phyloP scores from a whole-genome alignment of 1,140 invertebrate genomes.

The Sycobia sp. region DNA sequence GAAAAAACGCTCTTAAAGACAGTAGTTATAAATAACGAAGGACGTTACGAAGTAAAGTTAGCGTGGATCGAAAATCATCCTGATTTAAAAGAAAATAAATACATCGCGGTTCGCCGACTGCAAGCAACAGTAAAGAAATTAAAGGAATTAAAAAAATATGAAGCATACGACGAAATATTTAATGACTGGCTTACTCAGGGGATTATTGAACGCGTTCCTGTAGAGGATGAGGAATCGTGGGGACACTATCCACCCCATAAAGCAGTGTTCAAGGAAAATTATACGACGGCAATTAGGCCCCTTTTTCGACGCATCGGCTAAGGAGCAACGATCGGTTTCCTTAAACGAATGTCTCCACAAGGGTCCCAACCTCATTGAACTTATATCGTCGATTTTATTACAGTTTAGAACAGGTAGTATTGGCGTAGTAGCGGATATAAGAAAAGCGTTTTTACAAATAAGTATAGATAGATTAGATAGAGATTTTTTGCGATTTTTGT shows the following conservation, averaged over 20 bases:
- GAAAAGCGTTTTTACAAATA: slow-evolving; percentile 58
- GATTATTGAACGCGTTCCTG: slow-evolving; percentile 38
- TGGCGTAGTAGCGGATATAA: slow-evolving; percentile 52
- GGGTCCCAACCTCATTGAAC: slow-evolving; percentile 50
- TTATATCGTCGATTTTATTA: slow-evolving; percentile 47
- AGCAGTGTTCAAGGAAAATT: slow-evolving; percentile 34
- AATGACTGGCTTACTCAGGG: slow-evolving; percentile 39
- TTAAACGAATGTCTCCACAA: slow-evolving; percentile 34
- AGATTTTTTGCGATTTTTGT: no score
- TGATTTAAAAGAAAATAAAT: slow-evolving; percentile 30
- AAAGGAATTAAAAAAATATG: slow-evolving; percentile 31
- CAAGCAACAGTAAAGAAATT: slow-evolving; percentile 37
- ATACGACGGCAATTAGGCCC: slow-evolving; percentile 33
- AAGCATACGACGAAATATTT: slow-evolving; percentile 48
- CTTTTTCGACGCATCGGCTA: slow-evolving; percentile 28
- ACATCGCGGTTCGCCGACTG: slow-evolving; percentile 23
- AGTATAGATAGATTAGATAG: no score
- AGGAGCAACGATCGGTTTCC: slow-evolving; percentile 16
- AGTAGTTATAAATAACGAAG: slow-evolving; percentile 12
- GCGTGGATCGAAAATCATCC: slow-evolving; percentile 45
- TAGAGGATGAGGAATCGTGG: slow-evolving; percentile 15
- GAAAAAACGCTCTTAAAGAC: slow-evolving; percentile 2
- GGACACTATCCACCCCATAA: slow-evolving; percentile 38
- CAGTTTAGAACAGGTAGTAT: slow-evolving; percentile 47
- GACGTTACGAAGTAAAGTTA: slow-evolving; percentile 46